Evolutionary conservation across 2,113 vertebrate genomes (phyloP).

Genomic region (Malurus melanocephalus): DNA sequence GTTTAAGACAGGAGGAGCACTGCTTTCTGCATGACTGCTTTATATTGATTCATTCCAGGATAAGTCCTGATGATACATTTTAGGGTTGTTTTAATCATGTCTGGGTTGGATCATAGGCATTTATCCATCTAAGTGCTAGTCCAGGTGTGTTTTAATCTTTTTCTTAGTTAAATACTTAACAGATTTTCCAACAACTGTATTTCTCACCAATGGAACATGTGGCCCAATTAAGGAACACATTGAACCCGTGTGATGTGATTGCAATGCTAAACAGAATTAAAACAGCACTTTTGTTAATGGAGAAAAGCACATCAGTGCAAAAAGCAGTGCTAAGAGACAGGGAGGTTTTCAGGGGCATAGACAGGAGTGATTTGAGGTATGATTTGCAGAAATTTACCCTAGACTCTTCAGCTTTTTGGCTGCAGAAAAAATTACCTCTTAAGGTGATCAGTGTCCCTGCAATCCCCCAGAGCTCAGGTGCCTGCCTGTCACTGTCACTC

Average conservation of each 20-base stretch:
- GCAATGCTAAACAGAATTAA: not conserved
- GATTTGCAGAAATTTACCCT: not conserved
- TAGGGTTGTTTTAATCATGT: not conserved
- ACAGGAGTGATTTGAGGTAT: not conserved
- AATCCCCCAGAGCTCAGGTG: not conserved
- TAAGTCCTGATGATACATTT: not conserved
- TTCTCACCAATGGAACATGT: not conserved
- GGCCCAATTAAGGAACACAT: not conserved
- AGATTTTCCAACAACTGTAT: not conserved
- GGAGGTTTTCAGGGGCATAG: not conserved
- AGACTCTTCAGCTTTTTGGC: not conserved
- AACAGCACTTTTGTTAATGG: not conserved
- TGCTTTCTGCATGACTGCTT: not conserved
- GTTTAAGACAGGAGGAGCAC: fast-evolving
- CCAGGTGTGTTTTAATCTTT: not conserved
- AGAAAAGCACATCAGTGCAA: not conserved
- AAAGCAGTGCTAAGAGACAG: not conserved
- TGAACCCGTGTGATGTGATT: not conserved
- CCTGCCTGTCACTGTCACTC: not conserved
- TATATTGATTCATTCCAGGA: not conserved
- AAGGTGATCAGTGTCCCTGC: not conserved
- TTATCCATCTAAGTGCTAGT: not conserved
- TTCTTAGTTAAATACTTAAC: not conserved
- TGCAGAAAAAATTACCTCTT: not conserved
- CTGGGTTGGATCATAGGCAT: not conserved